Base-by-base conservation (phyloP, 2,797 vertebrate genomes). In the Ctenopoma multispine region DNA sequence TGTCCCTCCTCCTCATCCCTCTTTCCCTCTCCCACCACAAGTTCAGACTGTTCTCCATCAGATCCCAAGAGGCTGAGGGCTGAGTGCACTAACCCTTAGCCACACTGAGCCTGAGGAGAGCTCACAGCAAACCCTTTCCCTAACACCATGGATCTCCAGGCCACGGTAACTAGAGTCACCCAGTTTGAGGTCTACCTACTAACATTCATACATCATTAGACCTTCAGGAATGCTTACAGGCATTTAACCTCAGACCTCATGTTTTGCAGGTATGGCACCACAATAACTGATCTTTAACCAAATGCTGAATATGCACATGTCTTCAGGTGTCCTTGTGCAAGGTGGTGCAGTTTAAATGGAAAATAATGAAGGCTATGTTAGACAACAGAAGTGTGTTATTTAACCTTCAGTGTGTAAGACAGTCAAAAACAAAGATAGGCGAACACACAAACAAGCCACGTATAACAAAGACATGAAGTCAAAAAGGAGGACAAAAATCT, bases 101-200 rank as follows among this genome's bases (percentile, higher is more conserved):
- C 7, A 9, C 40, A 4, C 47, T 12, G 64, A 76, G 81, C 78
- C 75, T 12, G 59, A 69, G 71, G 73, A 83, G 69, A 75, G 82
- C 74, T 87, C 82, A 81, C 48, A 44, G 80, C 67, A 82, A 85
- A 83, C 79, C 55, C 82, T 63, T 15, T 75, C 75, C 51, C 81
- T 80, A 86, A 92, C 83, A 73, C 88, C 75, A 71, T 29, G 74
- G 72, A 86, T 87, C 88, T 79, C 69, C 46, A 79, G 60, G 65
- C 69, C 56, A 50, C 75, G 40, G 27, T 29, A 44, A 44, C 14
- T 5, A 15, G 17, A 44, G 6, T 66, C 24, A 4, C 57, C 58
- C 24, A 11, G 44, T 29, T 59, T 58, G 3, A 71, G 40, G 14
- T 29, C 31, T 18, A 36, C 36, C 10, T 27, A 4, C n/a, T 72